A percentile compares a stretch with the other conserved stretches of the same genome.
Evolutionary conservation across 2,888 invertebrate species (phyloP).

Genomic region (Cancer borealis): DNA sequence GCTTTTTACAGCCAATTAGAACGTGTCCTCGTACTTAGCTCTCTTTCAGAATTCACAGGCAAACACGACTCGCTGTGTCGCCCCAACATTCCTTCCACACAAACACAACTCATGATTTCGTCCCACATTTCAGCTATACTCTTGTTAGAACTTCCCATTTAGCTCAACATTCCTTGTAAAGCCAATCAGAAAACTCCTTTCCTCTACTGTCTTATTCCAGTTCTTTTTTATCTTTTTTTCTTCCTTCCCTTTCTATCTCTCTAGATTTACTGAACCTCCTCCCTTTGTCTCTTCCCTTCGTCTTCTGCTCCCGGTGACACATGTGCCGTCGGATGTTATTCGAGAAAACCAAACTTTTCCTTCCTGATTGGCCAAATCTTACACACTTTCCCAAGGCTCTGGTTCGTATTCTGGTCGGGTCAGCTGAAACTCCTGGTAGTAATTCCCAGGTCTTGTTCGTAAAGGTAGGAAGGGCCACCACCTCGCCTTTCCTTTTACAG

Average conservation of each 20-base stretch:
- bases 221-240: not conserved
- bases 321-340: constrained; percentile 21
- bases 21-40: not conserved
- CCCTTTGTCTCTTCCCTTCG: constrained; percentile 9
- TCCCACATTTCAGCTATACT: constrained; percentile 20
- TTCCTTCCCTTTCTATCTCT: not conserved
- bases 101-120: constrained; percentile 13
- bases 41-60: not conserved
- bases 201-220: not conserved
- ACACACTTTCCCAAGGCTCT: constrained; percentile 18
- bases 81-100: not conserved
- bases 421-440: constrained; percentile 38
- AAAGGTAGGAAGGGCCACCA: constrained; percentile 1
- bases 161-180: constrained; percentile 1
- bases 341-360: constrained; percentile 35
- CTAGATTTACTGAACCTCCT: constrained; percentile 17
- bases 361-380: constrained; percentile 43
- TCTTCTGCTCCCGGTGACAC: constrained; percentile 1
- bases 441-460: constrained; percentile 38
- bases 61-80: constrained; percentile 1
- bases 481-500: constrained; percentile 10
- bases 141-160: not conserved
- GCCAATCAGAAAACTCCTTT: not conserved
- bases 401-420: constrained; percentile 40
- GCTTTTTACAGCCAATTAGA: constrained; percentile 2